Evolutionary conservation across 2,113 vertebrate species (phyloP).

Genomic region (Microcebus tavaratra): DNA sequence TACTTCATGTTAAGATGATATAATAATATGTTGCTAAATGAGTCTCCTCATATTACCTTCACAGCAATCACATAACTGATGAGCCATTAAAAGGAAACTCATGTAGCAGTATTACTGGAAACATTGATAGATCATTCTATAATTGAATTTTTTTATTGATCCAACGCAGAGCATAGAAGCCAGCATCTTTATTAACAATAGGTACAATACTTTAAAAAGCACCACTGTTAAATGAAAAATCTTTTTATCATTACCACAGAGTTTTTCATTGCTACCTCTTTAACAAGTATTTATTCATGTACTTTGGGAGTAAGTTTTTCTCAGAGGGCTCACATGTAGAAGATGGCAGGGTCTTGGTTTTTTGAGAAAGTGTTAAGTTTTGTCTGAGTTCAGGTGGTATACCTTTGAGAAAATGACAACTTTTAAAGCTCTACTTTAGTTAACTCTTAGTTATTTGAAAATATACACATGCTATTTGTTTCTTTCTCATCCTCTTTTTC

Average conservation of each 20-base stretch:
- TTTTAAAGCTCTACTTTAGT: background rate
- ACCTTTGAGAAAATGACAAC: background rate
- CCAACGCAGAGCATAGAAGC: constrained; percentile 46
- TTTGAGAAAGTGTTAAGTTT: constrained; percentile 12
- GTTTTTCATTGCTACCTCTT: constrained; percentile 25
- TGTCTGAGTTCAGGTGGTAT: constrained; percentile 22
- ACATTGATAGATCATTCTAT: constrained; percentile 71
- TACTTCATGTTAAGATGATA: constrained; percentile 85
- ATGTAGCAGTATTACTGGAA: constrained; percentile 74
- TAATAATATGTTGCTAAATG: constrained; percentile 85
- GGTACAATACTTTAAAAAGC: constrained; percentile 30
- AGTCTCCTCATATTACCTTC: constrained; percentile 83
- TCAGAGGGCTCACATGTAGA: background rate
- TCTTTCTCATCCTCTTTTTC: constrained; percentile 27
- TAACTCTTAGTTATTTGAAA: constrained; percentile 9
- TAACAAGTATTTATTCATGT: background rate
- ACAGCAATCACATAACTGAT: constrained; percentile 81
- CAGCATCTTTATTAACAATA: constrained; percentile 67
- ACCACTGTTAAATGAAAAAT: constrained; percentile 31
- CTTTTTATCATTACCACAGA: constrained; percentile 26
- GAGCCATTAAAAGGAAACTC: constrained; percentile 78
- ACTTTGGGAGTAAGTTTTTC: constrained; percentile 23
- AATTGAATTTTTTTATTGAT: constrained; percentile 64
- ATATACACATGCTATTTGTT: background rate
- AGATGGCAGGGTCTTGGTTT: background rate